Base-by-base conservation (phyloP, 2,888 invertebrate genomes). In the Cosmopolites sordidus region DNA sequence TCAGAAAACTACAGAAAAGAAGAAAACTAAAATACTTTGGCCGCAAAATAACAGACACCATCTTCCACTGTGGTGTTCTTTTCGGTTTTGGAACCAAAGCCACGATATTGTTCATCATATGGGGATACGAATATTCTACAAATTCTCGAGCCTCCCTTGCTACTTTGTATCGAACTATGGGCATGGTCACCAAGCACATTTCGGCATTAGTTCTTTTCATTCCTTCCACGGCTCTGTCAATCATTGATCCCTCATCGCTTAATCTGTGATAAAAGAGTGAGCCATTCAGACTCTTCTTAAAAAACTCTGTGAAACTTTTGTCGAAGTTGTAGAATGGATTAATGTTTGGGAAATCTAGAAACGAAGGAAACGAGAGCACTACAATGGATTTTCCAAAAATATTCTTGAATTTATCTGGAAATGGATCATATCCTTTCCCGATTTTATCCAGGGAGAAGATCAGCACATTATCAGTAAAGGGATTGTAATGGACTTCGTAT, bases 51-150 rank as follows among this genome's bases (percentile, higher is more conserved):
- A 3, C 4, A 8, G 22, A 5, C 8, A 47, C 12, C 2, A 14
- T 5, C 8, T 47, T 6, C 47, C 47, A 47, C 2, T 2, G 4
- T 2, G 37, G 39, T 3, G 15, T 8, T 17, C 12, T 37, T 39
- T 47, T 37, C 6, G 29, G 14, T 29, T 29, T 47, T 2, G 47
- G 47, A 4, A 47, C 47, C 18, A 47, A 17, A 16, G 47, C 47
- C n/a, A n/a, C n/a, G n/a, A n/a, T n/a, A n/a, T n/a, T n/a, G n/a
- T n/a, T n/a, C n/a, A n/a, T n/a, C n/a, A 38, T 37, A 39, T 47
- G 47, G 4, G 47, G 47, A 39, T 47, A 47, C 2, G 47, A 37
- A 5, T 30, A 38, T 4, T 11, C 2, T 6, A 47, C 4, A 2
- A 12, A 17, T n/a, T 37, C 30, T 8, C 15, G 14, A 12, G 5